Evolutionary conservation across 2,797 vertebrate genomes (phyloP), one percentile per base, ranked within the genome.

Genomic region (Syngnathus rostellatus): DNA sequence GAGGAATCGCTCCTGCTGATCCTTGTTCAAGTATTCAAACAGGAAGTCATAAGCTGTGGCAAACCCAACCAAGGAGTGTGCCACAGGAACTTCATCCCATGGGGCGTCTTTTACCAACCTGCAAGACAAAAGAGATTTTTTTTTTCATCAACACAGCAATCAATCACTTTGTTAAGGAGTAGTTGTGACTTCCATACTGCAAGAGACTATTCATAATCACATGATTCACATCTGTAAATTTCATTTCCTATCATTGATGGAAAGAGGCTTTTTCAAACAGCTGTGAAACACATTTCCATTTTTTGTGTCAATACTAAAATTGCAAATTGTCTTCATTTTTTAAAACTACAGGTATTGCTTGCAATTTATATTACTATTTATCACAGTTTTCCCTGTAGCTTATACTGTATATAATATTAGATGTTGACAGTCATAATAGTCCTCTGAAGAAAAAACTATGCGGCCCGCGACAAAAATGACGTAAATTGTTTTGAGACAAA

Each of bases 61-160:
- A 72, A 99, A 99, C 50, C 95, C 95, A 37, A 98, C 94, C 83
- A 98, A 85, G 57, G 96, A 98, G 87, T 98, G 97, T 4, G 97
- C 96, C 43, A 98, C 78, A 0, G 96, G 97, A n/a, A 99, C 94
- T 64, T 99, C 97, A 81, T 99, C 97, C 96, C 95, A 97, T 0
- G 96, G 95, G 8, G 95, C 95, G 23, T 98, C 96, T 82, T 94
- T 98, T 63, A 99, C 97, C 82, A 99, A 81, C 97, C 97, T 99
- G 86, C 67, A 4, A 41, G 38, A 72, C 81, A 79, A 19, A 65
- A 53, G 7, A n/a, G 6, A 21, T 41, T 50, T 50, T 43, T 41
- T 40, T 43, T 43, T 43, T 69, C 21, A 58, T 40, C 8, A 21
- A 38, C 9, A 58, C 8, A 17, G 58, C 58, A 43, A 21, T 58